Percentiles rank a stretch among this genome's conserved stretches.
phyloP scores from a whole-genome alignment of 2,888 invertebrate species.

The Heliconius hortense region DNA sequence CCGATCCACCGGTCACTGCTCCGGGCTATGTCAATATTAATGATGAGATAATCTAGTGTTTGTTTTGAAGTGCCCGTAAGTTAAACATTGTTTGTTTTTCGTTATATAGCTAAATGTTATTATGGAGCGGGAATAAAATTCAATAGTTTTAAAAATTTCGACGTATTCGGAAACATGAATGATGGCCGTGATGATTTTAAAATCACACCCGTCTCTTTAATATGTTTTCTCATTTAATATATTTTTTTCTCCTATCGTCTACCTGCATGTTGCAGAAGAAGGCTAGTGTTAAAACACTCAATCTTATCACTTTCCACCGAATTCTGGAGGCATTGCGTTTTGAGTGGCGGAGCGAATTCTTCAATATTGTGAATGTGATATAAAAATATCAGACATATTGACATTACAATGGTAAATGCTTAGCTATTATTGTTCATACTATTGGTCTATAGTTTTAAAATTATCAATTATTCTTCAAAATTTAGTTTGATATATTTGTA shows the following conservation, averaged over 20 bases:
- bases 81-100: constrained; percentile 16
- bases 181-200: neutral
- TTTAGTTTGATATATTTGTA: neutral
- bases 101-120: neutral
- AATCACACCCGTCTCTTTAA: too few relatives aligned
- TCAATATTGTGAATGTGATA: neutral
- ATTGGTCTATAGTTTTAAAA: neutral
- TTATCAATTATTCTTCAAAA: neutral
- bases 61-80: constrained; percentile 13
- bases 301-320: too few relatives aligned
- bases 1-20: constrained; percentile 56
- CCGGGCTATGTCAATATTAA: constrained; percentile 47
- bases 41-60: constrained; percentile 37
- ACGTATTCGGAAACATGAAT: neutral
- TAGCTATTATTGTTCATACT: neutral
- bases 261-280: too few relatives aligned
- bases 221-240: too few relatives aligned
- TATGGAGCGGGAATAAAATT: neutral
- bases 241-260: too few relatives aligned
- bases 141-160: neutral
- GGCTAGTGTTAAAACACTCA: too few relatives aligned
- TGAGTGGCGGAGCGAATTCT: neutral
- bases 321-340: too few relatives aligned
- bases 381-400: too few relatives aligned
- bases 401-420: too few relatives aligned